Evolutionary conservation across 1,140 invertebrate species (phyloP).

Genomic region (Mercenaria mercenaria): DNA sequence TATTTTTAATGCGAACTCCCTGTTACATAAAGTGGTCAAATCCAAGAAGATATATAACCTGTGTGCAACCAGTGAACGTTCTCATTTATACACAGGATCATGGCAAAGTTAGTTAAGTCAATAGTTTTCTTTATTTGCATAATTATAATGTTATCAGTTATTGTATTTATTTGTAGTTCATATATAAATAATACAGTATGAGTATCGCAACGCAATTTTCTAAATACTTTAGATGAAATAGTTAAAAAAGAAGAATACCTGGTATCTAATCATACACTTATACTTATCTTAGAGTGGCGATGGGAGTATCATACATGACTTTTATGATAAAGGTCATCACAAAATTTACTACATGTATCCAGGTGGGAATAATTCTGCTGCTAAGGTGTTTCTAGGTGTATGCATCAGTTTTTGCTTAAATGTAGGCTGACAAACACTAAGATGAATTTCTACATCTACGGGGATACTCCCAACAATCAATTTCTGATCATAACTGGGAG

Average conservation of each 20-base stretch:
- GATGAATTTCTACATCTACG: no score
- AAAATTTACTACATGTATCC: not conserved
- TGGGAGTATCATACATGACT: not conserved
- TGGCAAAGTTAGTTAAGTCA: not conserved
- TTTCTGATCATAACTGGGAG: no score
- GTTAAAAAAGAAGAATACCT: not conserved
- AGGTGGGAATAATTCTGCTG: not conserved
- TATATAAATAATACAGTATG: not conserved
- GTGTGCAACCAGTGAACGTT: not conserved
- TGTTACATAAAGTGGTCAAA: not conserved
- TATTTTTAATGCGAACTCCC: no score
- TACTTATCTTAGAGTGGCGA: not conserved
- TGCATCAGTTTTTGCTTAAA: no score
- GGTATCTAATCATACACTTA: not conserved
- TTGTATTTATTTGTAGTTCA: not conserved
- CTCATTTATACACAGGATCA: conserved; percentile 27
- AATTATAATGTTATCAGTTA: not conserved
- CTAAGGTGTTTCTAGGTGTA: no score
- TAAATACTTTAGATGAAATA: not conserved
- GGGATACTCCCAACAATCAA: no score
- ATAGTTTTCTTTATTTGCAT: not conserved
- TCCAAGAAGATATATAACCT: not conserved
- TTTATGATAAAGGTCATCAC: not conserved
- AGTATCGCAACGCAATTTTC: not conserved
- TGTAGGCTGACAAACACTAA: no score